phyloP scores from a whole-genome alignment of 1,140 invertebrate genomes.

The Drosophila dunni region DNA sequence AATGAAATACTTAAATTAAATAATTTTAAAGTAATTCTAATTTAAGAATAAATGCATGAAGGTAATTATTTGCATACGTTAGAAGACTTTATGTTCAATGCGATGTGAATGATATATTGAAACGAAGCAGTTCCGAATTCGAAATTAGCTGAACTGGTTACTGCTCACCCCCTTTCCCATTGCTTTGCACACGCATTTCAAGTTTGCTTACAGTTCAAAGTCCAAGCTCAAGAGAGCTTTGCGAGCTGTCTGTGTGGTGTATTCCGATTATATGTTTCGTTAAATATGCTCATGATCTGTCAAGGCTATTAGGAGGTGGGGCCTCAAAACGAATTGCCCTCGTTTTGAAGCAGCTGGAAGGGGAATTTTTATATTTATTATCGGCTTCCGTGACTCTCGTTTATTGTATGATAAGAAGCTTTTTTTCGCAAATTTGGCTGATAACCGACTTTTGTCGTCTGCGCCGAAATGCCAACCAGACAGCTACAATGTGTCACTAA shows the following conservation, averaged over 20 bases:
- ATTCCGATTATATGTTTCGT: conserved; percentile 8
- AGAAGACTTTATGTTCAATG: not conserved
- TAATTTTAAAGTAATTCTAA: not conserved
- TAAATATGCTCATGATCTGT: conserved; percentile 13
- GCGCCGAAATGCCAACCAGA: conserved; percentile 48
- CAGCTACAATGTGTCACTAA: conserved; percentile 54
- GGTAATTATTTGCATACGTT: not conserved
- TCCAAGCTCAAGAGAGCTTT: conserved; percentile 26
- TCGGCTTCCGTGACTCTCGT: not conserved
- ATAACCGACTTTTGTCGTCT: conserved; percentile 42
- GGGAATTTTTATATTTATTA: conserved; percentile 4
- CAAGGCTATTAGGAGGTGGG: conserved; percentile 24
- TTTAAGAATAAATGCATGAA: not conserved
- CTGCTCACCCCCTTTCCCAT: not conserved
- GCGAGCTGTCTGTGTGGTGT: conserved; percentile 1
- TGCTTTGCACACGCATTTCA: conserved; percentile 27
- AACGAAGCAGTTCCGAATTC: conserved; percentile 11
- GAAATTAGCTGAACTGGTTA: conserved; percentile 27
- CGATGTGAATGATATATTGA: conserved; percentile 29
- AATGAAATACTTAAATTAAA: not conserved
- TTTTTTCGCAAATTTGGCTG: conserved; percentile 23
- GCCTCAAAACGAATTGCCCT: conserved; percentile 8
- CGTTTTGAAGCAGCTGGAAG: not conserved
- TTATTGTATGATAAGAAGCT: conserved; percentile 23
- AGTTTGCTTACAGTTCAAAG: conserved; percentile 46